Conservation (phyloP, 2,888 invertebrate genomes). For the Omphaloscelis lunosa region DNA sequence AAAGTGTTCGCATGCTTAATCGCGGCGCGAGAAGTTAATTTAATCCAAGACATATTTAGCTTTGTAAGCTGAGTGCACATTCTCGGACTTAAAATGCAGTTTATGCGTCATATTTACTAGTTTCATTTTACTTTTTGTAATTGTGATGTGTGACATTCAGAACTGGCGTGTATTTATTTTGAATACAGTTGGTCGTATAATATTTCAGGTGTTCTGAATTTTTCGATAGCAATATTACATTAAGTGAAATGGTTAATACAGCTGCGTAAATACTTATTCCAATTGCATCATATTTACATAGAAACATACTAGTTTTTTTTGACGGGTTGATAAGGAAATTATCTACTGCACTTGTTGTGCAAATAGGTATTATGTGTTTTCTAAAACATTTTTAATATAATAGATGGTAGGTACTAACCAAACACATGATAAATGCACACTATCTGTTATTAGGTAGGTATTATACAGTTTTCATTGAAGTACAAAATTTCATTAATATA, state of each 20-base stretch:
- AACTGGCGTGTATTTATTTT: conserved; percentile 9
- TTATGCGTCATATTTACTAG: conserved; percentile 1
- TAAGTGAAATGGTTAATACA: neutral
- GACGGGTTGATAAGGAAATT: neutral
- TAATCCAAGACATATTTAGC: conserved; percentile 45
- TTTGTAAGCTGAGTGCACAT: conserved; percentile 25
- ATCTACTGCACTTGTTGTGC: neutral
- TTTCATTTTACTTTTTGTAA: conserved; percentile 2
- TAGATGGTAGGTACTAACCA: neutral
- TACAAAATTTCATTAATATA: too few relatives aligned
- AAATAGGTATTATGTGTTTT: neutral
- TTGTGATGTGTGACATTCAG: conserved; percentile 1
- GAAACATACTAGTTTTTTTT: neutral
- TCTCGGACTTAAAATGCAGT: neutral
- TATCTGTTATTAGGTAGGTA: neutral
- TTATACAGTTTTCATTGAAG: neutral
- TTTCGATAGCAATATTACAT: neutral
- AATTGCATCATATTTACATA: neutral
- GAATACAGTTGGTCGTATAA: neutral
- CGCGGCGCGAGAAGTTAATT: conserved; percentile 25
- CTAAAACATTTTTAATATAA: neutral
- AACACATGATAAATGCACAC: neutral
- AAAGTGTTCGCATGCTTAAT: conserved; percentile 29
- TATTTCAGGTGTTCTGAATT: neutral
- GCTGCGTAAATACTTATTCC: neutral